Conservation (phyloP, 2,888 invertebrate species). For the Gnatocerus cornutus region DNA sequence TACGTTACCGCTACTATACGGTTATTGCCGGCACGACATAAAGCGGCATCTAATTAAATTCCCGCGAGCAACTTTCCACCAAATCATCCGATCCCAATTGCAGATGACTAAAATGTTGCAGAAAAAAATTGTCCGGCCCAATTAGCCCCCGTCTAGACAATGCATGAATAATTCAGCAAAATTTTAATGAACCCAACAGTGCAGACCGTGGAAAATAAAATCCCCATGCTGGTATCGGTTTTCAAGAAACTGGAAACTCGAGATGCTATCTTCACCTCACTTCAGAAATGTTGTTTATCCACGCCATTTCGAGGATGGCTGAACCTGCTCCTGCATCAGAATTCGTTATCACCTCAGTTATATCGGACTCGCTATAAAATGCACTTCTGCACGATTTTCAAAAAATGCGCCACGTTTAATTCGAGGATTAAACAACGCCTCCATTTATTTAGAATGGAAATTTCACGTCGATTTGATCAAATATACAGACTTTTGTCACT, state of each 20-base stretch:
- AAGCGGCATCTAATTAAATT: slow-evolving; percentile 34
- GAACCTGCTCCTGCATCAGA: slow-evolving; percentile 57
- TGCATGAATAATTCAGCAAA: slow-evolving; percentile 9
- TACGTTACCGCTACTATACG: slow-evolving; percentile 18
- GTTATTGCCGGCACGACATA: slow-evolving; percentile 16
- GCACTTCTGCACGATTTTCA: slow-evolving; percentile 48
- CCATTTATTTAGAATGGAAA: slow-evolving; percentile 42
- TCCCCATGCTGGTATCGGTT: slow-evolving; percentile 32
- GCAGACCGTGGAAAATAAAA: slow-evolving; percentile 19
- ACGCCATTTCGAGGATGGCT: slow-evolving; percentile 51
- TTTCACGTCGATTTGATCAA: slow-evolving; percentile 51
- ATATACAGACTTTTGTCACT: slow-evolving; percentile 56
- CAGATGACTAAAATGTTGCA: too few relatives aligned
- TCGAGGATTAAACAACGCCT: slow-evolving; percentile 32
- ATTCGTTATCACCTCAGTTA: slow-evolving; percentile 55
- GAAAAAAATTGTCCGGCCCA: too few relatives aligned
- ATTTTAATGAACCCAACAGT: slow-evolving; percentile 26
- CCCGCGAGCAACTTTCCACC: not conserved
- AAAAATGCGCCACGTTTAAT: slow-evolving; percentile 19
- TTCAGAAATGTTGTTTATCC: slow-evolving; percentile 56
- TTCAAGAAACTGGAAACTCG: slow-evolving; percentile 51
- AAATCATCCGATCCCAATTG: too few relatives aligned
- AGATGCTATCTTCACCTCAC: slow-evolving; percentile 54
- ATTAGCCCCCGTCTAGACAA: too few relatives aligned
- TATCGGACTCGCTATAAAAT: slow-evolving; percentile 49